These are phyloP conservation scores for Trogon melanurus DNA, from an alignment of 2,113 vertebrate genomes.

Conservation along the genomic window DNA sequence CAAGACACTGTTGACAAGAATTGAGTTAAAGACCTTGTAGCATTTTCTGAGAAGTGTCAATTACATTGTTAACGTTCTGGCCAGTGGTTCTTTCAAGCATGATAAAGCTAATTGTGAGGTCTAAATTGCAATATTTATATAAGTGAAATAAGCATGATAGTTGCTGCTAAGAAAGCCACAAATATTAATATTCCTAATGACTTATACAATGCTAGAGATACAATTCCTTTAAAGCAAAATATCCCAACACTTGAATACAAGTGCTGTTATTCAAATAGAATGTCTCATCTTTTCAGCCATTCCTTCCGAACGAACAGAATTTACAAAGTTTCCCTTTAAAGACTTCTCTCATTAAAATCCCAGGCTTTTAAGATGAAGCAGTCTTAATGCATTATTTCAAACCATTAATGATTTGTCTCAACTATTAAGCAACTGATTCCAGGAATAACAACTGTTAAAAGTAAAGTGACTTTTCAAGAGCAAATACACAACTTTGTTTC, in stretches of 20 bases:
- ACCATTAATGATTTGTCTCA: neutral
- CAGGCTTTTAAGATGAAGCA: neutral
- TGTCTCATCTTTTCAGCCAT: neutral
- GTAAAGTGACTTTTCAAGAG: neutral
- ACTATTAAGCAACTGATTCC: neutral
- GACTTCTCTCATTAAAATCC: neutral
- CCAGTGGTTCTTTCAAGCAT: neutral
- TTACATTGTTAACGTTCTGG: neutral
- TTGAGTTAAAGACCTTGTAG: neutral
- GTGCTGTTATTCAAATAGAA: neutral
- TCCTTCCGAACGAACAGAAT: neutral
- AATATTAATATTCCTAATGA: neutral
- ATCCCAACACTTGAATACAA: neutral
- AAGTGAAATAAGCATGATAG: neutral
- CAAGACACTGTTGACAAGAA: neutral
- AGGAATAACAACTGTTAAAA: neutral
- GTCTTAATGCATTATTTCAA: neutral
- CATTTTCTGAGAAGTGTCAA: neutral
- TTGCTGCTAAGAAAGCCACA: neutral
- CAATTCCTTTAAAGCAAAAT: neutral
- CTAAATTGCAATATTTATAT: neutral
- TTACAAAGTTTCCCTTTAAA: neutral
- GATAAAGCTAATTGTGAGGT: neutral
- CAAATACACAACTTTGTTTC: neutral
- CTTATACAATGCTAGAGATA: neutral